A percentile compares a stretch with the other conserved stretches of the same genome.
Conservation (phyloP, 2,888 invertebrate species). For the Anthrax anthrax region DNA sequence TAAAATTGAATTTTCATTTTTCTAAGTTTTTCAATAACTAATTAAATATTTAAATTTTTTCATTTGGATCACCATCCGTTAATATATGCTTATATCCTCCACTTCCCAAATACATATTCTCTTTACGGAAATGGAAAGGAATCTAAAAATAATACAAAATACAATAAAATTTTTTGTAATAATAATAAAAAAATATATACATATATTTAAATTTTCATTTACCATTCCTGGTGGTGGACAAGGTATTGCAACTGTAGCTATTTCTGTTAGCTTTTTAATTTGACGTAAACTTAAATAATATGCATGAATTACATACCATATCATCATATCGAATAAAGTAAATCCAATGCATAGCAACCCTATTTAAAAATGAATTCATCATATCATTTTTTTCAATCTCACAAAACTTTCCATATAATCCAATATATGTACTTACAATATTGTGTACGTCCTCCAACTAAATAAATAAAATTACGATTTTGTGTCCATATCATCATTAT, state of each 20-base stretch:
- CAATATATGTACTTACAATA: constrained; percentile 24
- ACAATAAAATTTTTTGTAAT: too few species aligned
- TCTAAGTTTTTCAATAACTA: too few species aligned
- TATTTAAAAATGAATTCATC: constrained; percentile 11
- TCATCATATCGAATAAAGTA: constrained; percentile 23
- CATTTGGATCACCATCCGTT: constrained; percentile 3
- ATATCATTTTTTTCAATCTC: not conserved
- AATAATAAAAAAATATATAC: not conserved
- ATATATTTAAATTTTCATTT: constrained; percentile 11
- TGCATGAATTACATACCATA: constrained; percentile 30
- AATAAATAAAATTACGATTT: constrained; percentile 21
- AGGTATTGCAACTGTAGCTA: constrained; percentile 34
- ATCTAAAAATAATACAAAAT: constrained; percentile 18
- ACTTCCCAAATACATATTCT: constrained; percentile 33
- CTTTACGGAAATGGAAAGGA: constrained; percentile 31
- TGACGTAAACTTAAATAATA: constrained; percentile 30
- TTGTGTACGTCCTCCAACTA: constrained; percentile 24
- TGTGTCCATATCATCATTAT: constrained; percentile 23
- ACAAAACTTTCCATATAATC: not conserved
- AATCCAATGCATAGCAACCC: constrained; percentile 23
- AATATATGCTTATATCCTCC: constrained; percentile 33
- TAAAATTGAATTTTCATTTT: too few species aligned
- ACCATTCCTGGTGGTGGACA: constrained; percentile 32
- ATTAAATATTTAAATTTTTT: constrained; percentile 1
- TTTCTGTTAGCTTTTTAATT: constrained; percentile 31